Evolutionary conservation across 2,113 vertebrate genomes (phyloP).

Genomic region (Delphinus delphis): DNA sequence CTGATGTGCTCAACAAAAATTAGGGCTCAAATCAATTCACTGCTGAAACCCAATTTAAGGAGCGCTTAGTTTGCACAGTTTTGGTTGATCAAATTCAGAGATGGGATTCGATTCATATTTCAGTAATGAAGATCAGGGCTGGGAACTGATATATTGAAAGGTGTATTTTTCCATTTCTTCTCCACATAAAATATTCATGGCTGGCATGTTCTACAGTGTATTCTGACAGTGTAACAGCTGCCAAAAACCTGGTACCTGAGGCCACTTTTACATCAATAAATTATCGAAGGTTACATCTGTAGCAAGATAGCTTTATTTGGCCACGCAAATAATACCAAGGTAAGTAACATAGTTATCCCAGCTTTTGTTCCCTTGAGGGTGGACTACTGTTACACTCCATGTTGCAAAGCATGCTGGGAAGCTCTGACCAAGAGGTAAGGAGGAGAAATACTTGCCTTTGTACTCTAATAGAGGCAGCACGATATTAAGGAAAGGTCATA

Average conservation of each 20-base stretch:
- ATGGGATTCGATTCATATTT: conserved; percentile 72
- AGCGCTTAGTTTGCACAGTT: conserved; percentile 55
- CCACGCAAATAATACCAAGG: conserved; percentile 67
- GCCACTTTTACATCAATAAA: conserved; percentile 76
- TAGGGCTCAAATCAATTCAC: conserved; percentile 65
- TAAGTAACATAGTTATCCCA: conserved; percentile 46
- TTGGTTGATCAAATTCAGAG: conserved; percentile 71
- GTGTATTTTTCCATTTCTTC: conserved; percentile 81
- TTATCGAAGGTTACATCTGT: conserved; percentile 67
- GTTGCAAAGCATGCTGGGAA: conserved; percentile 69
- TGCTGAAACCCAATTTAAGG: conserved; percentile 58
- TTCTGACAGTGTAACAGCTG: conserved; percentile 69
- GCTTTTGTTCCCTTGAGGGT: conserved; percentile 73
- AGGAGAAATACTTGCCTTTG: conserved; percentile 29
- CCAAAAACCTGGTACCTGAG: conserved; percentile 78
- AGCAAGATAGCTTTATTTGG: conserved; percentile 58
- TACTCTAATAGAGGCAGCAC: not conserved
- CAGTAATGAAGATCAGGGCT: conserved; percentile 67
- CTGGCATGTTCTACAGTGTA: conserved; percentile 71
- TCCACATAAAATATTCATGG: conserved; percentile 82
- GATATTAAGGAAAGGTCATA: not conserved
- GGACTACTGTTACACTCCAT: conserved; percentile 64
- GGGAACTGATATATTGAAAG: conserved; percentile 76
- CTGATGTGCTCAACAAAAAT: conserved; percentile 50
- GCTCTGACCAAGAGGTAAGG: not conserved